Percentiles rank a stretch among this genome's conserved stretches.
Evolutionary conservation across 2,797 vertebrate genomes (phyloP).

Genomic region (Poliocrania exsul): DNA sequence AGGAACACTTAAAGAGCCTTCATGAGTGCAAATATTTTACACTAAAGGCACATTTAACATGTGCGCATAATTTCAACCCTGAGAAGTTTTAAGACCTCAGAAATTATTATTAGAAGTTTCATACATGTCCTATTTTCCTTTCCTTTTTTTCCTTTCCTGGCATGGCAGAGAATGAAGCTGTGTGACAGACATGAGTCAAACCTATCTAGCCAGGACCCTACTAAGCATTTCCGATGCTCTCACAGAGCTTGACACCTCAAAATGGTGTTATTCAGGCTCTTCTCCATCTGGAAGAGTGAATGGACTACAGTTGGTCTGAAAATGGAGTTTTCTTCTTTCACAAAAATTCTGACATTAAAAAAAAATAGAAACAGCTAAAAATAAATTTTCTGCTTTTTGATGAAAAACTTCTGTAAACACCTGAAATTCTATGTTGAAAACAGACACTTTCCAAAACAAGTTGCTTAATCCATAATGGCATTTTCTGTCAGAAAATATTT

Average conservation of each 20-base stretch:
- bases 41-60: neutral
- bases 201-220: neutral
- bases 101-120: neutral
- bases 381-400: neutral
- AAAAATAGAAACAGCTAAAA: neutral
- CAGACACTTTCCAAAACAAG: neutral
- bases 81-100: neutral
- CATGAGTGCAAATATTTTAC: neutral
- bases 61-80: neutral
- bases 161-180: neutral
- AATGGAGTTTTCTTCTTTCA: neutral
- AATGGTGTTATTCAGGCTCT: neutral
- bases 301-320: neutral
- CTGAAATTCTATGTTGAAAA: conserved; percentile 23
- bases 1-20: neutral
- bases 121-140: neutral
- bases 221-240: neutral
- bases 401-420: neutral
- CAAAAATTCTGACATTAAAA: neutral
- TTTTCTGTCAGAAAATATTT: conserved; percentile 13
- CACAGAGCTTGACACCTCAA: neutral
- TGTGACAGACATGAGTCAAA: neutral
- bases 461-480: neutral
- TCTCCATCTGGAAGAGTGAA: neutral
- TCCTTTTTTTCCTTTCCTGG: neutral